Base-by-base conservation (phyloP, 1,140 invertebrate species). In the Drosophila biarmipes region DNA sequence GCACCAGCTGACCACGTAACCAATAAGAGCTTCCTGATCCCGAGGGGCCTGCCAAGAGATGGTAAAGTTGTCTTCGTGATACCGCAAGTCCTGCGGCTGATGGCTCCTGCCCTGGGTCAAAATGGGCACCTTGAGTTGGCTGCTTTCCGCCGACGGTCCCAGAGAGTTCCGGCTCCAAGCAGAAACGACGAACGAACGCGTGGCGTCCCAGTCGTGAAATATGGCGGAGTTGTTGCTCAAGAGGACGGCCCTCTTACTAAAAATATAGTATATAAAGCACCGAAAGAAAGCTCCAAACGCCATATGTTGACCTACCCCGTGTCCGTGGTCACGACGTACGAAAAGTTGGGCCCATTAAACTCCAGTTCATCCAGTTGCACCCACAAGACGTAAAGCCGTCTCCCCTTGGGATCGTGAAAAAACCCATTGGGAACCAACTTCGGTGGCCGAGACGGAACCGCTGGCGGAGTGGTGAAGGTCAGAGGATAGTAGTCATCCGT, bases 1-100 rank as follows among this genome's bases (percentile, higher is more conserved):
- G n/a, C 59, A 62, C 51, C 59, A 62, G 19, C 12, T 34, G 6
- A 62, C 55, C 14, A 21, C n/a, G 4, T 56, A 38, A 10, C 42
- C 29, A 34, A 0, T 15, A 10, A 58, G 43, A 14, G 7, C 29
- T 2, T 34, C 2, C 14, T 34, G 43, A 0, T 49, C 17, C 29
- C 15, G 6, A 1, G 55, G 55, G 3, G 43, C 14, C n/a, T 51
- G 27, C 59, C 59, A 62, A 5, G 15, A 7, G 10, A 62, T n/a
- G 6, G 38, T 62, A 2, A 24, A n/a, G 35, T 62, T 49, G 10
- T 51, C 29, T 4, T 49, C 29, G 10, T 35, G 27, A n/a, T 58
- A 51, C 14, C 6, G 11, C 19, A 58, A 24, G 11, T 5, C 4
- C 6, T 12, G 43, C 6, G 29, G 19, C 29, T 35, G 55, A 34